Evolutionary conservation across 2,113 vertebrate species (phyloP), one percentile per base, ranked within the genome.

Genomic region (Pheucticus melanocephalus): DNA sequence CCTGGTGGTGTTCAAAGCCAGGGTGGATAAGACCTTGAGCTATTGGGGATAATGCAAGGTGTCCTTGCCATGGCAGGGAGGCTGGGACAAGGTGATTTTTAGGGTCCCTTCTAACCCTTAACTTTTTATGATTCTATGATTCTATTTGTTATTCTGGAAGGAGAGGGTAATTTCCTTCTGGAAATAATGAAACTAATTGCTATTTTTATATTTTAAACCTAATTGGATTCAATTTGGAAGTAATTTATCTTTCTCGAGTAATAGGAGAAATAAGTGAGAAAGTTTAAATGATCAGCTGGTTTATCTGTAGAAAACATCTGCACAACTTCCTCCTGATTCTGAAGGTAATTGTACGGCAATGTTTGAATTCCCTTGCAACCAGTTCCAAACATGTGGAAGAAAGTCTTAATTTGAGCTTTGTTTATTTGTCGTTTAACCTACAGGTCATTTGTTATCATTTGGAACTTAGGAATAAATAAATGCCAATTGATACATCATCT

Each of bases 351-450:
- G 6, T 69, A 45, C 10, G 27, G 25, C 40, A 71, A 25, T 60
- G 15, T 69, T 79, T 84, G 57, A 72, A 37, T 84, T 91, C 65
- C n/a, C 48, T 81, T 78, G 19, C 5, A 88, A 37, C 59, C 60
- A 63, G 11, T 80, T 91, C 27, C 24, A 82, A 82, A 87, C 33
- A 45, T 87, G 87, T n/a, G 24, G 70, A 93, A 68, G 30, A 59
- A 86, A 68, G 21, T n/a, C 35, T 64, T 84, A 48, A 68, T 37
- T 16, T 54, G 25, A 81, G 48, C 16, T 86, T 59, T 15, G 25
- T 75, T 88, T 15, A 27, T 92, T 88, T 30, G 20, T 89, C 68
- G 7, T 64, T 95, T 89, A 81, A 60, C 12, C 11, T 76, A 69
- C 12, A 33, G 28, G 28, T 87, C 5, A 37, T 89, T 82, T 94